Base-by-base conservation (phyloP, 2,113 vertebrate genomes). In the Dasyornis broadbenti region DNA sequence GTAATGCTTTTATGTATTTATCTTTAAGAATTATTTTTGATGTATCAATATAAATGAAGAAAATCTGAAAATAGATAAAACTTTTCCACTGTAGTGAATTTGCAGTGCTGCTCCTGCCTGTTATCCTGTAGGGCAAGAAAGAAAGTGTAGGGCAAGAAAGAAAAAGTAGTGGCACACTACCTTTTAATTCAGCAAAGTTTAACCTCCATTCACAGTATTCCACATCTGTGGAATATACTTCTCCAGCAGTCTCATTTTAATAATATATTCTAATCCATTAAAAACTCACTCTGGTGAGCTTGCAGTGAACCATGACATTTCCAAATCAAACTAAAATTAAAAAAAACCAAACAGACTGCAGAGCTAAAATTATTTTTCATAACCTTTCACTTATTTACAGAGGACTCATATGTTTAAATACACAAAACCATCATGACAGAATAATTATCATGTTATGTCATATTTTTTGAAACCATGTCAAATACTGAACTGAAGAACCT, bases 181-280 rank as follows among this genome's bases (percentile, higher is more conserved):
- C 45, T 88, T 88, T 72, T 86, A 90, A 37, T 91, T 49, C 33
- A 59, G 27, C 1, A 2, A 27, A 90, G 8, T 93, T 90, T 94
- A 83, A 73, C 78, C 54, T 90, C 21, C 47, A 63, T 86, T 90
- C 92, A 80, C 88, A 89, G 24, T 81, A 86, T 92, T 92, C 82
- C 71, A 50, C 52, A 78, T 90, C 75, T 94, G 52, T 88, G 85
- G 44, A 90, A 93, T 86, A 81, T 39, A 53, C 37, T 83, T 91
- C 60, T 60, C 33, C 52, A 64, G 68, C 72, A 78, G 37, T 90
- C 82, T 92, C 60, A 93, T 93, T 95, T 96, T 90, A 93, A 89
- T 95, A 90, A 94, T 82, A 73, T 92, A 94, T 86, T 95, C 76
- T 93, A 93, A 95, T 96, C 90, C 71, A 93, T 96, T 93, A 94